phyloP scores from a whole-genome alignment of 2,797 vertebrate species.

The Acridotheres tristis region DNA sequence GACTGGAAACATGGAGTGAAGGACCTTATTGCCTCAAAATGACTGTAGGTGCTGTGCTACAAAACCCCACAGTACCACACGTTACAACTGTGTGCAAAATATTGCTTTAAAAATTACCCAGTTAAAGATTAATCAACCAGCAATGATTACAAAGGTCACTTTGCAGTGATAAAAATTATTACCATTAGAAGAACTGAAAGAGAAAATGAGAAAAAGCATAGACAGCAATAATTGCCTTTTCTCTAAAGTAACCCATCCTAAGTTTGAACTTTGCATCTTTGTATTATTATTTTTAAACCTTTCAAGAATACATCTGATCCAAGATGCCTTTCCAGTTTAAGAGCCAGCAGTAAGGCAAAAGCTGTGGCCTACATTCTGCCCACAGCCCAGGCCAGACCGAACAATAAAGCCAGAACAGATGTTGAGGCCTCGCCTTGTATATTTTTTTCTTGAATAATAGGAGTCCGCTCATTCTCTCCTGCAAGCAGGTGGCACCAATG shows the following conservation, averaged over 20 bases:
- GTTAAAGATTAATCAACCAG: constrained; percentile 67
- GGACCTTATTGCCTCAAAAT: neutral
- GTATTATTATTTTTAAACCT: neutral
- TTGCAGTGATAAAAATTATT: constrained; percentile 47
- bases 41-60: neutral
- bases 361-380: constrained; percentile 26
- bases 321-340: neutral
- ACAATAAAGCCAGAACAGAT: constrained; percentile 60
- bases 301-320: neutral
- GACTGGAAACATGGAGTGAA: neutral
- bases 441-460: constrained; percentile 4
- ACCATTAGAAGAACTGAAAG: neutral
- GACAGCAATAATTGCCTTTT: neutral
- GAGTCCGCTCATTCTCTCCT: constrained; percentile 14
- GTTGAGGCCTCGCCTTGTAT: constrained; percentile 35
- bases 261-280: neutral
- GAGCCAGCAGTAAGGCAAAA: neutral
- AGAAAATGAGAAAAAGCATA: neutral
- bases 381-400: neutral
- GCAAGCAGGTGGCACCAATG: constrained; percentile 63
- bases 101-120: constrained; percentile 51
- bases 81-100: neutral
- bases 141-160: constrained; percentile 60
- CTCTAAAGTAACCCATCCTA: neutral
- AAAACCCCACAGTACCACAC: neutral